Base-by-base conservation (phyloP, 2,113 vertebrate genomes). In the Myxocyprinus asiaticus region DNA sequence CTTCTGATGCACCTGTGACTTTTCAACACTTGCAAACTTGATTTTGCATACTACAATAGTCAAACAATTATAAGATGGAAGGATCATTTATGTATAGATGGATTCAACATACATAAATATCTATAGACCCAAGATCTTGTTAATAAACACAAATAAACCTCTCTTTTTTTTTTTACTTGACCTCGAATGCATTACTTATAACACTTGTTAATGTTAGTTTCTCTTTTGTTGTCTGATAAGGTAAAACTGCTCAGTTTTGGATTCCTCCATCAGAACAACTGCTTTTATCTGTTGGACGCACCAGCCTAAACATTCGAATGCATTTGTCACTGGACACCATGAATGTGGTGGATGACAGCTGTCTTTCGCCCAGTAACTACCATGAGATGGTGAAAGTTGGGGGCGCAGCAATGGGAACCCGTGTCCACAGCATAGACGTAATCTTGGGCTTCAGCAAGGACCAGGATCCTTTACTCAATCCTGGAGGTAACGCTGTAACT, bases 391-490 rank as follows among this genome's bases (percentile, higher is more conserved):
- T 90, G 22, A 94, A 94, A 88, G 90, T 89, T 44, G 90, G 90
- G 59, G 89, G 88, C 69, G 75, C 82, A 0, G 75, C 82, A 17
- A 81, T 78, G 7, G 91, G 90, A 17, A 88, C 91, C 71, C 90
- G 87, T 3, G 91, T 93, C 85, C 92, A 94, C 91, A 94, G 93
- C 88, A 93, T 94, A 47, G 93, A 94, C 82, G 92, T 94, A 87
- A 94, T 94, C 75, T 88, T 94, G 61, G 93, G 94, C 75, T 94
- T 94, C 85, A 93, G 89, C 61, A 92, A 93, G 87, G 93, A 94
- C 75, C 93, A 94, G 80, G 90, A 92, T 33, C 82, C 89, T 67
- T 81, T 92, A 82, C 87, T 93, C 42, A 88, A 85, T 84, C 79
- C 90, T n/a, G 11, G 44, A 79, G n/a, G 67, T 67, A 56, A 44